Evolutionary conservation across 2,797 vertebrate genomes (phyloP).

Genomic region (Rachycentron canadum): DNA sequence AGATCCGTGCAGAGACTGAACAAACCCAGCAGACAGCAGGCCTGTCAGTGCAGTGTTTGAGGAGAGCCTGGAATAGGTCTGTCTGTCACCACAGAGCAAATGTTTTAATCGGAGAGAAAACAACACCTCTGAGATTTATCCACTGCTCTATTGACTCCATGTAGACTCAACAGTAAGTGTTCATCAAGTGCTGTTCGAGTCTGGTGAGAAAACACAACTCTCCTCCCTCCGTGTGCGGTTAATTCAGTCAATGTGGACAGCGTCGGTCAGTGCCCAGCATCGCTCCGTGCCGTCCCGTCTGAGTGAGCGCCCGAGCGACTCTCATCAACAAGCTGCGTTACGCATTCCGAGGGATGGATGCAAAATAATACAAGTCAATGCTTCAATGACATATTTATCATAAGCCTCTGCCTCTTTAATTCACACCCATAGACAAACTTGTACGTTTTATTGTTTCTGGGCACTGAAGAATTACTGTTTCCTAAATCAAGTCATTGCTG

Average conservation of each 20-base stretch:
- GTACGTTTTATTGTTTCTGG: slow-evolving; percentile 6
- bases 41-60: slow-evolving; percentile 67
- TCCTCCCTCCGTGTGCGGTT: background rate
- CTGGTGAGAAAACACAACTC: slow-evolving; percentile 7
- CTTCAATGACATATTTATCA: slow-evolving; percentile 38
- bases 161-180: slow-evolving; percentile 36
- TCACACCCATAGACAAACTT: slow-evolving; percentile 16
- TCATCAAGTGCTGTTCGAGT: slow-evolving; percentile 37
- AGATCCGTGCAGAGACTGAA: slow-evolving; percentile 49
- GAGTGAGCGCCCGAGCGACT: slow-evolving; percentile 11
- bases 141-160: slow-evolving; percentile 48
- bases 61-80: slow-evolving; percentile 57
- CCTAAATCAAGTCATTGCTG: slow-evolving; percentile 56
- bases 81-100: slow-evolving; percentile 63
- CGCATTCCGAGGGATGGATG: background rate
- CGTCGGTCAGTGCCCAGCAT: slow-evolving; percentile 14
- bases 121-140: slow-evolving; percentile 46
- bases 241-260: background rate
- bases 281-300: background rate
- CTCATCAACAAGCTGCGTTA: background rate
- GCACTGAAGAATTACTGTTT: slow-evolving; percentile 50
- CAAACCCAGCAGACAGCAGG: slow-evolving; percentile 57
- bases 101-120: slow-evolving; percentile 72
- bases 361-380: slow-evolving; percentile 18
- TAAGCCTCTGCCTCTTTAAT: slow-evolving; percentile 17